Evolutionary conservation across 2,797 vertebrate species (phyloP), one percentile per base, ranked within the genome.

Genomic region (Alectoris magna): DNA sequence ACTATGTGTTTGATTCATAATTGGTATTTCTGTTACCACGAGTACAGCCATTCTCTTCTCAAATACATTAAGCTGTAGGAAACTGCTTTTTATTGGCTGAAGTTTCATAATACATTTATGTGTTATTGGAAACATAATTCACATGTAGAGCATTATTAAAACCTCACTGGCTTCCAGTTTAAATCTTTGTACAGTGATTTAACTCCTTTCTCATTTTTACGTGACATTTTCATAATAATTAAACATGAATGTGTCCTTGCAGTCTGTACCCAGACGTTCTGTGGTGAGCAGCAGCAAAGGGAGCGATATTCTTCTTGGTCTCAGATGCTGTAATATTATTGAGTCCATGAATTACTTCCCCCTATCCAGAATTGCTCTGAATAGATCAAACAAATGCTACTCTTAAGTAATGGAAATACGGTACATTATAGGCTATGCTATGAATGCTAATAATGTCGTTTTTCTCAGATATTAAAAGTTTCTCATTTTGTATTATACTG

Each of bases 71-170:
- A 96, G 72, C 27, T 4, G 3, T 62, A 84, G 90, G 91, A 85
- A 95, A 79, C 18, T 62, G 53, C 48, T 81, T 84, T 49, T 69
- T 72, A 86, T 22, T 44, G 83, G 46, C 83, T 85, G 60, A 88
- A 87, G 59, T 70, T 80, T 84, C 80, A 59, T 88, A 82, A 92
- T 93, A 55, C 34, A 74, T 84, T 90, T 94, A 56, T 64, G 66
- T 68, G 83, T 89, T 94, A 93, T 83, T 94, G 60, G 76, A 93
- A 83, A 46, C 49, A 60, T 87, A 93, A 95, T 63, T 96, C 78
- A 93, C 31, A 14, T 48, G 58, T 39, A 36, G 69, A 60, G 51
- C 48, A 48, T 93, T 96, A 92, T 74, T 96, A 94, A 85, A 95
- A 53, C 59, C 69, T 55, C 73, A 80, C 44, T 10, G 27, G 63